phyloP scores from a whole-genome alignment of 2,113 vertebrate genomes.

The Scartelaos histophorus region DNA sequence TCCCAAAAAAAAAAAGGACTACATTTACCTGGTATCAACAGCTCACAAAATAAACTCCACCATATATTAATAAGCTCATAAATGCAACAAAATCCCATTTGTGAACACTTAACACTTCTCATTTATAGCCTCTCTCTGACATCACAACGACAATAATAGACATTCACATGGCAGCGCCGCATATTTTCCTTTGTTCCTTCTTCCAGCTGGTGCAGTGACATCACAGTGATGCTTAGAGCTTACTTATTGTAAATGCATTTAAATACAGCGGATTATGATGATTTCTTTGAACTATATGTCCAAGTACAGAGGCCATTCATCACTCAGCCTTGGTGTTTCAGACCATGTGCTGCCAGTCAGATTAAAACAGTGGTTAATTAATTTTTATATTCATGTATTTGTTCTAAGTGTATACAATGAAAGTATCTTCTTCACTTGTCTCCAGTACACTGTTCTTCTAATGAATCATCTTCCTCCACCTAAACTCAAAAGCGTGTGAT shows the following conservation, averaged over 20 bases:
- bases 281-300: background rate
- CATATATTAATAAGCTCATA: too few species aligned
- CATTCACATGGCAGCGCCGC: background rate
- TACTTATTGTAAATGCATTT: background rate
- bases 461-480: slow-evolving; percentile 17
- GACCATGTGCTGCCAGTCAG: slow-evolving; percentile 13
- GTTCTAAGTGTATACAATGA: slow-evolving; percentile 9
- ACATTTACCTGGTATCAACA: too few species aligned
- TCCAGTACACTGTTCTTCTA: slow-evolving; percentile 21
- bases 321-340: slow-evolving; percentile 6
- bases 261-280: background rate
- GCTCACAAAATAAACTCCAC: too few species aligned
- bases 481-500: slow-evolving; percentile 9
- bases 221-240: background rate
- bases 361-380: background rate
- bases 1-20: too few species aligned
- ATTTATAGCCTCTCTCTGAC: background rate
- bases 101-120: background rate
- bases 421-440: slow-evolving; percentile 34
- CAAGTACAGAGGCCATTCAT: slow-evolving; percentile 11
- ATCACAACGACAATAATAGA: background rate
- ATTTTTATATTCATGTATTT: slow-evolving; percentile 2
- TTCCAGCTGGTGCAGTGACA: background rate
- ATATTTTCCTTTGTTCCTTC: background rate
- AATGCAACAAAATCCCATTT: too few species aligned